Percentiles rank a stretch among this genome's conserved stretches.
Evolutionary conservation across 2,888 invertebrate species (phyloP).

Genomic region (Cephus rjabovi): DNA sequence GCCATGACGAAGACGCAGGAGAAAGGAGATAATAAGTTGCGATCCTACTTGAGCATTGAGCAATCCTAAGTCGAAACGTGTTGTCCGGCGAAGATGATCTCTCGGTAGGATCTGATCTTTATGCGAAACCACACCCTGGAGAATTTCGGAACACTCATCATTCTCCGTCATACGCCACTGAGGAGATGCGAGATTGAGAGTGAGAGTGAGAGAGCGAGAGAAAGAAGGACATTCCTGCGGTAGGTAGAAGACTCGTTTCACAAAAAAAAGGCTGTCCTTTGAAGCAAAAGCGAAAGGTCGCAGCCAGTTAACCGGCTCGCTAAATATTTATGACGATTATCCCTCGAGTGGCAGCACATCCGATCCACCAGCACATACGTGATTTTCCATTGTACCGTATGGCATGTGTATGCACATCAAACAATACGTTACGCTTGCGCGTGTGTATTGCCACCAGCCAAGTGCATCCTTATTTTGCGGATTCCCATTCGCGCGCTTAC

Average conservation of each 20-base stretch:
- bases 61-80: too few species aligned
- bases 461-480: too few species aligned
- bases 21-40: too few species aligned
- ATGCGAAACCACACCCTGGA: not conserved
- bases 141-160: not conserved
- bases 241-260: not conserved
- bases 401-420: not conserved
- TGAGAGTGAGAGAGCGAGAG: conserved; percentile 6
- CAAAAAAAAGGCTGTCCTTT: not conserved
- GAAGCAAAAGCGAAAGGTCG: not conserved
- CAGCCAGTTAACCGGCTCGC: not conserved
- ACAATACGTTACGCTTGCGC: not conserved
- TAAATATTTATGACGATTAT: conserved; percentile 17
- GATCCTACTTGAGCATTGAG: too few species aligned
- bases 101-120: not conserved
- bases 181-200: not conserved
- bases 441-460: too few species aligned
- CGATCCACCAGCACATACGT: too few species aligned
- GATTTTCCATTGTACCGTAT: too few species aligned
- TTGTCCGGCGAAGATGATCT: not conserved
- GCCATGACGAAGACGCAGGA: too few species aligned
- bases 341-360: not conserved
- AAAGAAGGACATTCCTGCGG: not conserved
- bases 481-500: too few species aligned
- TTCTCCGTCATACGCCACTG: not conserved